These are phyloP conservation scores for Brachionus manjavacas DNA, from an alignment of 1,140 invertebrate species.

Conservation along the genomic window DNA sequence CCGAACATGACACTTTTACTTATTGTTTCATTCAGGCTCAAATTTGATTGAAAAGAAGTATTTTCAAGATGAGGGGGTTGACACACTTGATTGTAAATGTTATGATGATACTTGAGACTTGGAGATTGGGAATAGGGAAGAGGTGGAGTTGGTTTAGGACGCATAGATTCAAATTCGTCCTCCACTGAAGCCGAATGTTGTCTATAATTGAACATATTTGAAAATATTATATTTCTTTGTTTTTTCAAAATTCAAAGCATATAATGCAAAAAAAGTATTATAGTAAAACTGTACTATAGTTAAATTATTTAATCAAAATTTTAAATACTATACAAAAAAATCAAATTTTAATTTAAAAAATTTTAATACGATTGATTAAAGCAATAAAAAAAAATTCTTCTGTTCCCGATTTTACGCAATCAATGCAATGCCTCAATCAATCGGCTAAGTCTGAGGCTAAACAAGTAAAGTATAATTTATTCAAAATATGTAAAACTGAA, in stretches of 20 bases:
- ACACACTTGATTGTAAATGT: neutral
- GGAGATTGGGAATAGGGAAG: neutral
- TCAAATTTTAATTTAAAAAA: neutral
- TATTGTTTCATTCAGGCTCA: neutral
- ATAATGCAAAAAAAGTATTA: neutral
- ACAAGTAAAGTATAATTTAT: neutral
- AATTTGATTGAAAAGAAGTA: neutral
- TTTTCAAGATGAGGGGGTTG: neutral
- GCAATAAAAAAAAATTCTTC: neutral
- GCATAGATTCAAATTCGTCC: conserved; percentile 2
- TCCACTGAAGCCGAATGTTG: neutral
- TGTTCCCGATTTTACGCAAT: neutral
- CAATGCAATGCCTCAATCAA: neutral
- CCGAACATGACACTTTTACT: conserved; percentile 34
- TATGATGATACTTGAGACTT: neutral
- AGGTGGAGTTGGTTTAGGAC: neutral
- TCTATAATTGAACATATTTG: conserved; percentile 9
- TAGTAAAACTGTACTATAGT: neutral
- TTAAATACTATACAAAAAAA: neutral
- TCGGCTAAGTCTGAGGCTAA: neutral
- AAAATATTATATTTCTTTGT: neutral
- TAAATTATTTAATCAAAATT: neutral
- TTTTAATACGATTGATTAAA: neutral
- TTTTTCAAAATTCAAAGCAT: neutral
- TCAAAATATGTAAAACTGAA: neutral